Evolutionary conservation across 2,113 vertebrate species (phyloP).

Genomic region (Laterallus jamaicensis): DNA sequence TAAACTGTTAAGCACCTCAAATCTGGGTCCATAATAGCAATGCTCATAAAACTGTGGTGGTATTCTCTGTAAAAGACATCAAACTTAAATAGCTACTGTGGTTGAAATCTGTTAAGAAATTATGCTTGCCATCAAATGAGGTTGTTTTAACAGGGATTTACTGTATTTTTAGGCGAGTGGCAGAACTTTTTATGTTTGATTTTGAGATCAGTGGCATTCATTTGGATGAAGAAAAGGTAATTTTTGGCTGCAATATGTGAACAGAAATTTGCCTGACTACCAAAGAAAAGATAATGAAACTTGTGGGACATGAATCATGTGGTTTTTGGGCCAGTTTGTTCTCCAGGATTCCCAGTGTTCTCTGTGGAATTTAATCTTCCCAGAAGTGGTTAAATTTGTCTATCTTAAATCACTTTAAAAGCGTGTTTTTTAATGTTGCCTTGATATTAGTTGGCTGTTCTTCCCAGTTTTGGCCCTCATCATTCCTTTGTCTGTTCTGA

Average conservation of each 20-base stretch:
- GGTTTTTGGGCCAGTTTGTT: not conserved
- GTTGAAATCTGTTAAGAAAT: not conserved
- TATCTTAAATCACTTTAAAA: not conserved
- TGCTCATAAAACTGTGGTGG: not conserved
- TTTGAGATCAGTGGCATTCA: conserved; percentile 99
- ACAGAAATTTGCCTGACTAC: conserved; percentile 18
- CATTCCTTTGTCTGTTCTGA: not conserved
- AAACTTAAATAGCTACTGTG: not conserved
- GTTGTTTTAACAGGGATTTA: conserved; percentile 53
- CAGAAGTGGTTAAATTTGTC: not conserved
- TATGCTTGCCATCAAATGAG: not conserved
- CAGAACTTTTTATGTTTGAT: conserved; percentile 98
- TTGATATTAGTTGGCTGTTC: not conserved
- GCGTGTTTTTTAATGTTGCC: not conserved
- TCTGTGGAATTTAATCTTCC: not conserved
- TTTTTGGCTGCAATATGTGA: not conserved
- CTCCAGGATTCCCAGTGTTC: not conserved
- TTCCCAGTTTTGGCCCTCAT: not conserved
- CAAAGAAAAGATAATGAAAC: not conserved
- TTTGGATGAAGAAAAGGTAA: conserved; percentile 92
- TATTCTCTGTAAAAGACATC: not conserved
- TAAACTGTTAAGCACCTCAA: not conserved
- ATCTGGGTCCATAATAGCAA: not conserved
- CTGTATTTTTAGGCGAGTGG: conserved; percentile 85
- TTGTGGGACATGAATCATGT: rapidly evolving